Evolutionary conservation across 2,113 vertebrate species (phyloP), one percentile per base, ranked within the genome.

Genomic region (Odobenus rosmarus): DNA sequence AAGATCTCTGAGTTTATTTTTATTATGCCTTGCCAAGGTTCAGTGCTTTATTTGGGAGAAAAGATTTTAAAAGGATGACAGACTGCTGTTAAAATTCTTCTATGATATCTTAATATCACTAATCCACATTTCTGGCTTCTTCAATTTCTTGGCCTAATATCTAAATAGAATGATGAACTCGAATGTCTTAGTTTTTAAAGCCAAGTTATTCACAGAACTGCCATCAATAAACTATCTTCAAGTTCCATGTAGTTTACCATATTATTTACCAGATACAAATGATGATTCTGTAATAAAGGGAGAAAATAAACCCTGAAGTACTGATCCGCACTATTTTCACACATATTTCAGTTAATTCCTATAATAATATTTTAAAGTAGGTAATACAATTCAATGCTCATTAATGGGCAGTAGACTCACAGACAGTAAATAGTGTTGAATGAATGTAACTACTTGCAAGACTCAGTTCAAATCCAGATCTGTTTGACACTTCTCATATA

Each of bases 1-100:
- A 95, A 59, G 11, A 6, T 33, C 9, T 51, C 64, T 95, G 28
- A 67, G n/a, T 90, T 89, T 96, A 84, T 64, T 96, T 96, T 95
- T 39, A 93, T 19, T 79, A 13, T 61, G 16, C 8, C 53, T 81
- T 84, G 57, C 55, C 55, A 92, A 97, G 55, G 39, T 72, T 86
- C 28, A 57, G 23, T 53, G 55, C 46, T 95, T 92, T 89, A 53
- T 82, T 64, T 95, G 28, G 42, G 24, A 77, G 18, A 49, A 53
- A 90, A 81, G 18, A 15, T 88, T 86, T 93, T 81, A 93, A 95
- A 64, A 21, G n/a, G 71, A 93, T 74, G 64, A 82, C 39, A 89
- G 74, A 59, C 31, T 13, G 8, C 14, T 14, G 61, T 83, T 93
- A 83, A 96, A 90, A 82, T 85, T 74, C 80, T 93, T 8, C 33